Evolutionary conservation across 2,113 vertebrate species (phyloP), one percentile per base, ranked within the genome.

Genomic region (Gymnocephalus cernua): DNA sequence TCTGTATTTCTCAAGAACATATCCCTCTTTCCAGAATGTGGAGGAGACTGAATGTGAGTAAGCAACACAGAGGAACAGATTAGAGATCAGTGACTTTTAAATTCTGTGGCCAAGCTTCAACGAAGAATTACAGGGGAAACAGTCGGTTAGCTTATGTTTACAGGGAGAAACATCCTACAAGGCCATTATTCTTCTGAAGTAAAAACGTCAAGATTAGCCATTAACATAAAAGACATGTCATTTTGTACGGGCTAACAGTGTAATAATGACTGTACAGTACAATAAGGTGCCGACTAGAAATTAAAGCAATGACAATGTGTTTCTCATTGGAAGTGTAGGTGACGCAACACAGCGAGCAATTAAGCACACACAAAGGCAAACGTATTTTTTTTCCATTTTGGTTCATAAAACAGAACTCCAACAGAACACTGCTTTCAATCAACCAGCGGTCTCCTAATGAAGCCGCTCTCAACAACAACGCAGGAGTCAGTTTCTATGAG

Each of bases 221-320:
- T 59, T 23, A 50, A 54, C 18, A 21, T 25, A 80, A 59, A 27
- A 69, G 53, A 47, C 3, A 3, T 19, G 10, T 83, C 12, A 23
- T 70, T 69, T 23, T 41, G 18, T 79, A 74, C 64, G 72, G 50
- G 23, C 16, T 45, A 61, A 81, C 88, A 91, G 89, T 91, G 87
- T 87, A 38, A 74, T 50, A 45, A 77, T 53, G 81, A 93, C 91
- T 85, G 38, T 41, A 85, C 65, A 79, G 72, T 83, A 86, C 58
- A 41, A 54, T 78, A 82, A 87, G 72, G 75, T 90, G 85, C 80
- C 48, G 29, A 69, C 72, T 62, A 85, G 58, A 54, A 70, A 78
- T 79, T 41, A 44, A 79, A 74, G 65, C 48, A 71, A 71, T 62
- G 58, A 53, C 41, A 3, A 13, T 54, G 25, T 66, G 47, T 82